Base-by-base conservation (phyloP, 2,888 invertebrate genomes). In the Calameuta filiformis region DNA sequence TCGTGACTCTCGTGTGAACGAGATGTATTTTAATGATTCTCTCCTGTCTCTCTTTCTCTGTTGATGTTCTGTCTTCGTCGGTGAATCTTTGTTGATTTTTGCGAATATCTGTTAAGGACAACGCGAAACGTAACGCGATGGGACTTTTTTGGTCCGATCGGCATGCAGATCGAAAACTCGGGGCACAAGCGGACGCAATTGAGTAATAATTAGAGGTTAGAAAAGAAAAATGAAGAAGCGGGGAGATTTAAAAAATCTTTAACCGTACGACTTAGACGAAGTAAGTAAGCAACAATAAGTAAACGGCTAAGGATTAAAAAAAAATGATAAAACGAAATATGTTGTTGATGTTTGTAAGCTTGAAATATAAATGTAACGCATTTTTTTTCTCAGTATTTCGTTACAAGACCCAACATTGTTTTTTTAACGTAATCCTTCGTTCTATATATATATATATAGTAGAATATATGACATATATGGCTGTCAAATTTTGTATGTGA, bases 311-410 rank as follows among this genome's bases (percentile, higher is more conserved):
- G 74, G 73, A 79, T 77, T 1, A n/a, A 33, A 75, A 33, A 69
- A 77, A 34, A 76, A 56, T 35, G 69, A 75, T 69, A 73, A 81
- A 82, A 83, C 81, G 85, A 85, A 87, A 87, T 86, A 85, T 89
- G 86, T 89, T 89, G 89, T 90, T 91, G 89, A 89, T 90, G 90
- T 90, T 91, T 91, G 90, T 90, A 90, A 90, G 90, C 90, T 90
- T 90, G 87, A 90, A 90, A 89, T 90, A 90, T 89, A 90, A 89
- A 85, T 90, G 90, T 91, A 89, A 88, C 85, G 89, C 90, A 89
- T 89, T 88, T 89, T 77, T 35, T 87, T 83, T 83, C 23, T 56
- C 40, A 56, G 23, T 56, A 56, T 56, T 56, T 56, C 40, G 40
- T 56, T 56, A 23, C 40, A 56, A 6, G 15, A 23, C 40, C 40